Conservation (phyloP, 2,888 invertebrate species). For the Coenonympha glycerion region DNA sequence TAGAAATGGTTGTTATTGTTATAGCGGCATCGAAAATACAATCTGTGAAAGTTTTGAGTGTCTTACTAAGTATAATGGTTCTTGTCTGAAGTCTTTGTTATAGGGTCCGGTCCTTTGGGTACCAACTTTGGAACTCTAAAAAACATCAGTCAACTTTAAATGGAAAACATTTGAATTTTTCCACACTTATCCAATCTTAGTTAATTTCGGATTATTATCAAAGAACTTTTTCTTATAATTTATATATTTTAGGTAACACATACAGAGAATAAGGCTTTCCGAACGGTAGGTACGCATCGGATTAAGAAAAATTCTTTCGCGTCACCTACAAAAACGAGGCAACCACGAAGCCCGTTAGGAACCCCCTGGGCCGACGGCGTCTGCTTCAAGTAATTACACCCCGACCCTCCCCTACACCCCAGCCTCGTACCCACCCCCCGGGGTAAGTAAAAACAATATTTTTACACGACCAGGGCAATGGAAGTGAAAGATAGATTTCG, state of each 20-base stretch:
- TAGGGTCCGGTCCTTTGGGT: no score
- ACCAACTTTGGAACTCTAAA: no score
- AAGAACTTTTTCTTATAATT: conserved; percentile 2
- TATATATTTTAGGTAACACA: conserved; percentile 1
- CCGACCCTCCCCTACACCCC: conserved; percentile 38
- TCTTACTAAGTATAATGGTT: no score
- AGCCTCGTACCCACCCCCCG: conserved; percentile 39
- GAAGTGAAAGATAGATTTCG: conserved; percentile 28
- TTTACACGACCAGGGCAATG: conserved; percentile 67
- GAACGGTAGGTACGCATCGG: conserved; percentile 29
- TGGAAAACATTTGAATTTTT: no score
- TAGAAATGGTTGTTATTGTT: no score
- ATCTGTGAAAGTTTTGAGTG: no score
- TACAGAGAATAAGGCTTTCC: conserved; percentile 8
- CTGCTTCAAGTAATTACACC: conserved; percentile 69
- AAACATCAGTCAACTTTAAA: no score
- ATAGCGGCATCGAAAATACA: no score
- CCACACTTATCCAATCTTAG: not conserved
- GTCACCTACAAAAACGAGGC: conserved; percentile 48
- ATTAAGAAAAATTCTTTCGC: conserved; percentile 58
- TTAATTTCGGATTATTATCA: not conserved
- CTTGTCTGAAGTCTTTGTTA: no score
- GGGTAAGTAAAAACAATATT: conserved; percentile 76
- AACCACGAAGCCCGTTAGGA: conserved; percentile 48
- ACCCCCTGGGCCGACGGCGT: conserved; percentile 51